These are phyloP conservation scores for Anticlea derivata DNA, from an alignment of 2,888 invertebrate species.

Conservation along the genomic window DNA sequence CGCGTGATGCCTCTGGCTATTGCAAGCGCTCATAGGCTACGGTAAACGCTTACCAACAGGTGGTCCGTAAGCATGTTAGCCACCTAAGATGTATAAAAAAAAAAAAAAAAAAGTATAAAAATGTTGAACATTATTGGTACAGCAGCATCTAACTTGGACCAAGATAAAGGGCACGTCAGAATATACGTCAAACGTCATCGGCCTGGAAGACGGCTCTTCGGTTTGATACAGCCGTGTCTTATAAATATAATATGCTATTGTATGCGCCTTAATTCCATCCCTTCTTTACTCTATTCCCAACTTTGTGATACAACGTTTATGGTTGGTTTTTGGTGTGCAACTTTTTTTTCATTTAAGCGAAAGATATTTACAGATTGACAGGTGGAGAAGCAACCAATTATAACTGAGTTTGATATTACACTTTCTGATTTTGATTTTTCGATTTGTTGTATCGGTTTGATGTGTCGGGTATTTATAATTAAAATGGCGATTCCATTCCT, in stretches of 20 bases:
- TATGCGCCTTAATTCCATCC: conserved; percentile 52
- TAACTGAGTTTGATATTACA: conserved; percentile 78
- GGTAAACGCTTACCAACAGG: no score
- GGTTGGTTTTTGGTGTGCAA: conserved; percentile 30
- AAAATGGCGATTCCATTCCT: conserved; percentile 72
- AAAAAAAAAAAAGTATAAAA: no score
- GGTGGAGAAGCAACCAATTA: conserved; percentile 73
- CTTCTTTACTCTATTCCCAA: conserved; percentile 33
- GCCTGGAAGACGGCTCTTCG: conserved; percentile 77
- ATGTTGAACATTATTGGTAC: no score
- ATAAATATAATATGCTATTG: conserved; percentile 73
- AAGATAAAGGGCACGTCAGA: conserved; percentile 63
- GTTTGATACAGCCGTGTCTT: conserved; percentile 78
- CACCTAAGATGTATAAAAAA: no score
- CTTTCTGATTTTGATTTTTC: conserved; percentile 78
- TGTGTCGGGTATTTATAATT: conserved; percentile 72
- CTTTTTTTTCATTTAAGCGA: conserved; percentile 41
- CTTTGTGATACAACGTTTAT: conserved; percentile 19
- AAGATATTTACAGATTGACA: conserved; percentile 52
- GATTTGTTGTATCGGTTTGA: conserved; percentile 68
- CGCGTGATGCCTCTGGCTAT: no score
- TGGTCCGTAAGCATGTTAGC: no score
- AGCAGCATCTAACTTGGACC: conserved; percentile 26
- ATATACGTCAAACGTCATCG: conserved; percentile 82
- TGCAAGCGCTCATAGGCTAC: no score